These are phyloP conservation scores for Exaiptasia diaphana DNA, from an alignment of 64 coral and sea anemone species.

Conservation along the genomic window DNA sequence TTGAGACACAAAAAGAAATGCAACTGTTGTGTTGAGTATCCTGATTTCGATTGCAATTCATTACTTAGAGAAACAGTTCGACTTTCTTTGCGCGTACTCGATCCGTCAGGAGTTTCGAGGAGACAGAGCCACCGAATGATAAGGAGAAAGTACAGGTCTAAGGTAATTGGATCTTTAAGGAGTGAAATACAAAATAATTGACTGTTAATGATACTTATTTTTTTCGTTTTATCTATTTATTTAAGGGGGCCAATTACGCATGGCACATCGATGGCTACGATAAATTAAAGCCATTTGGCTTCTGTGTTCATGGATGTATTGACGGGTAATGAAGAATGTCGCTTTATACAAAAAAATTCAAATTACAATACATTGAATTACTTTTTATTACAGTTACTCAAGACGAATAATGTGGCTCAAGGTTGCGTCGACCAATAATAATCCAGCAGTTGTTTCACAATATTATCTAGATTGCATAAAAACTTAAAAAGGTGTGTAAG, in stretches of 20 bases:
- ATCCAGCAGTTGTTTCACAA: slow-evolving; percentile 43
- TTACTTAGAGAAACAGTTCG: slow-evolving; percentile 32
- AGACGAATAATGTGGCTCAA: slow-evolving; percentile 65
- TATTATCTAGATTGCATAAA: slow-evolving; percentile 24
- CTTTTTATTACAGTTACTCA: slow-evolving; percentile 32
- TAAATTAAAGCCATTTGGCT: slow-evolving; percentile 39
- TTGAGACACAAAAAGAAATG: too few relatives aligned
- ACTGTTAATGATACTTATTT: neutral
- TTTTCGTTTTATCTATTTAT: neutral
- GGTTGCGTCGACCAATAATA: slow-evolving; percentile 45
- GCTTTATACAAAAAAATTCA: neutral
- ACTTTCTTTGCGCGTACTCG: neutral
- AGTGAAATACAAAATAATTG: neutral
- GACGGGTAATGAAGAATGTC: slow-evolving; percentile 32
- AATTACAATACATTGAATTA: neutral
- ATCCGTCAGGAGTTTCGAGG: neutral
- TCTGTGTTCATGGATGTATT: slow-evolving; percentile 46
- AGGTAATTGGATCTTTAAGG: too few relatives aligned
- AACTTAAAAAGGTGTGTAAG: slow-evolving; percentile 29
- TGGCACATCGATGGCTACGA: slow-evolving; percentile 53
- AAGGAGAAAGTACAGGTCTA: slow-evolving; percentile 5
- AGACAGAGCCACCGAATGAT: slow-evolving; percentile 14
- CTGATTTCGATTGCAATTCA: neutral
- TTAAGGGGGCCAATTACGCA: slow-evolving; percentile 34
- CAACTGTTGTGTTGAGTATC: too few relatives aligned